A percentile compares a stretch with the other conserved stretches of the same genome.
Conservation (phyloP, 2,888 invertebrate genomes). For the Mantis religiosa region DNA sequence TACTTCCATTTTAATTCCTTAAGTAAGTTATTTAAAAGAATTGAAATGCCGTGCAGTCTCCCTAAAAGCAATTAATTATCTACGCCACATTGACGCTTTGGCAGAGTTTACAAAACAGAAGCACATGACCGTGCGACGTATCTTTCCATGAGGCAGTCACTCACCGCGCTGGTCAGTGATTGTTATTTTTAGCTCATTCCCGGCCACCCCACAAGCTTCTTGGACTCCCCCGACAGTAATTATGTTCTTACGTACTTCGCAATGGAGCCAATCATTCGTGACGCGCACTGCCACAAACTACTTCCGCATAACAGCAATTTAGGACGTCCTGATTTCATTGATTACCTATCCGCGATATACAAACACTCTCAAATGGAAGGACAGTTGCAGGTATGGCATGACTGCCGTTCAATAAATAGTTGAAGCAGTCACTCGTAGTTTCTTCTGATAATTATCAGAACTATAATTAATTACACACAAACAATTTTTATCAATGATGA, state of each 20-base stretch:
- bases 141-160: neutral
- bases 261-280: neutral
- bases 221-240: neutral
- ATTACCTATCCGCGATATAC: neutral
- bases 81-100: neutral
- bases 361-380: too few species aligned
- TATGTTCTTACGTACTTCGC: neutral
- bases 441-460: too few species aligned
- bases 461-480: too few species aligned
- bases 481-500: too few species aligned
- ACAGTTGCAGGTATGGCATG: too few species aligned
- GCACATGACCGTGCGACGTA: neutral
- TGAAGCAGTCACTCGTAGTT: too few species aligned
- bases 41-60: neutral
- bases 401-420: too few species aligned
- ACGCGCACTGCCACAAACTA: neutral
- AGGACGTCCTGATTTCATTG: neutral
- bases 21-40: too few species aligned
- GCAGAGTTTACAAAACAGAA: slow-evolving; percentile 14
- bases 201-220: neutral
- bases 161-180: neutral
- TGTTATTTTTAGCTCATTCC: neutral
- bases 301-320: neutral
- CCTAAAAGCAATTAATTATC: neutral
- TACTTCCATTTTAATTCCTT: too few species aligned